These are phyloP conservation scores for Apoda limacodes DNA, from an alignment of 2,888 invertebrate genomes.

Conservation along the genomic window DNA sequence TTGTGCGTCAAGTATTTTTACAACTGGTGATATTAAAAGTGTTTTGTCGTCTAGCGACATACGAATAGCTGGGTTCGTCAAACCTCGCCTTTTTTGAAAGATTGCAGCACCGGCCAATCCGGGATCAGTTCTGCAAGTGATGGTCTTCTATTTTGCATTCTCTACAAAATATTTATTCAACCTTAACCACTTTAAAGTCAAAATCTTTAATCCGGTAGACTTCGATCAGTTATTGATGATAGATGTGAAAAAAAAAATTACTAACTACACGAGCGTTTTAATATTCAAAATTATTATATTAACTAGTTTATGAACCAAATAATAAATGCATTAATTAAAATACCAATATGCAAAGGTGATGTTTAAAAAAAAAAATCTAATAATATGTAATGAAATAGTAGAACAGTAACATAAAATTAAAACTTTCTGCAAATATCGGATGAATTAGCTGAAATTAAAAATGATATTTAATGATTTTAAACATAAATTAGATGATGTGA, in stretches of 20 bases:
- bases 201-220: constrained; percentile 7
- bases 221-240: constrained; percentile 3
- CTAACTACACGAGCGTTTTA: background rate
- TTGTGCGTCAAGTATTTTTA: constrained; percentile 48
- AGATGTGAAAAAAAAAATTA: constrained; percentile 1
- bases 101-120: constrained; percentile 94
- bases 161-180: constrained; percentile 62
- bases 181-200: constrained; percentile 35
- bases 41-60: constrained; percentile 51
- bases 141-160: constrained; percentile 77
- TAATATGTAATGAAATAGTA: too few relatives aligned
- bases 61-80: constrained; percentile 53
- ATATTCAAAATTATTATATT: background rate
- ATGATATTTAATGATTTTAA: constrained; percentile 46
- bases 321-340: too few relatives aligned
- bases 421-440: constrained; percentile 59
- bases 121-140: constrained; percentile 96
- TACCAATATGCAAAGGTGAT: too few relatives aligned
- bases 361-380: too few relatives aligned
- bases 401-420: too few relatives aligned
- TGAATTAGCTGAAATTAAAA: constrained; percentile 60
- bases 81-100: constrained; percentile 88
- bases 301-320: too few relatives aligned
- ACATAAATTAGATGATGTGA: constrained; percentile 49
- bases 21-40: constrained; percentile 53